Percentiles rank a stretch among this genome's conserved stretches.
Evolutionary conservation across 1,140 invertebrate genomes (phyloP).

Genomic region (Drosophila jambulina): DNA sequence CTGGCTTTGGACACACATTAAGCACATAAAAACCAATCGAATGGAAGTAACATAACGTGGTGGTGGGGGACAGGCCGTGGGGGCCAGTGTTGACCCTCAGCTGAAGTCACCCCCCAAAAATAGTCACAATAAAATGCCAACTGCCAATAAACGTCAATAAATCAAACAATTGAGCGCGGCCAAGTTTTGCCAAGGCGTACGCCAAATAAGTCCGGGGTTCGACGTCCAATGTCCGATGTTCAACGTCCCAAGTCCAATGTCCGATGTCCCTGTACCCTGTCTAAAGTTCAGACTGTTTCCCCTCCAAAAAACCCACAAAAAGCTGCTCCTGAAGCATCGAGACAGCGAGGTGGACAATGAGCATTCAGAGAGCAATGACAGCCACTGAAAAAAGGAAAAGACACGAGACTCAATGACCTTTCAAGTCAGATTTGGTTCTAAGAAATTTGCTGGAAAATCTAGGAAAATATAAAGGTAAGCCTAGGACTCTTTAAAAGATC

Average conservation of each 20-base stretch:
- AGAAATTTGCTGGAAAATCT: neutral
- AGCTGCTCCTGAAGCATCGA: neutral
- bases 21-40: conserved; percentile 65
- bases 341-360: neutral
- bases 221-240: neutral
- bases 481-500: too few species aligned
- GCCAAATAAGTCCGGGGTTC: conserved; percentile 67
- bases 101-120: conserved; percentile 16
- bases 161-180: conserved; percentile 77
- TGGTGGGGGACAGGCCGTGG: neutral
- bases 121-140: conserved; percentile 81
- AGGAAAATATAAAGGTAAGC: neutral
- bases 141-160: conserved; percentile 80
- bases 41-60: conserved; percentile 50
- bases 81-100: neutral
- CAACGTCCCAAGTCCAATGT: neutral
- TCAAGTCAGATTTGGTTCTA: neutral
- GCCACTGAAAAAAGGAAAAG: neutral
- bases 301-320: neutral
- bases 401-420: neutral
- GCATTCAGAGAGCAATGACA: neutral
- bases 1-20: conserved; percentile 31
- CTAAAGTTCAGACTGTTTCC: neutral
- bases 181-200: conserved; percentile 58
- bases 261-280: neutral